These are phyloP conservation scores for Zelleria hepariella DNA, from an alignment of 2,888 invertebrate species.

Conservation along the genomic window DNA sequence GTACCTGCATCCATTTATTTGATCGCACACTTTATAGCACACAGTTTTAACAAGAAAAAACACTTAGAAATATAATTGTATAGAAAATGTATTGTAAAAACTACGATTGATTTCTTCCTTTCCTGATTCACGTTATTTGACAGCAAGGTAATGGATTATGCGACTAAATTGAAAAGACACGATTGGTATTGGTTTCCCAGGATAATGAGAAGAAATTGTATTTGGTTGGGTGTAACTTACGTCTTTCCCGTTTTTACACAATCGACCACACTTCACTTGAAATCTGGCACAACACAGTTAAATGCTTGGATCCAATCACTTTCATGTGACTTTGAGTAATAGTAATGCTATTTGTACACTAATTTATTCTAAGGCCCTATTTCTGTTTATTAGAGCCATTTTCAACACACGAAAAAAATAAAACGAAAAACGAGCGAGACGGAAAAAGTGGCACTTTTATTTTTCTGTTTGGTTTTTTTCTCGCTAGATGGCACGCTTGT, in stretches of 20 bases:
- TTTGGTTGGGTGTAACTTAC: constrained; percentile 59
- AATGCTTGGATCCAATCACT: constrained; percentile 2
- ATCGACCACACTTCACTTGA: constrained; percentile 63
- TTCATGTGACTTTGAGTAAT: constrained; percentile 23
- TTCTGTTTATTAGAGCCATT: constrained; percentile 41
- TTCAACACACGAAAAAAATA: constrained; percentile 46
- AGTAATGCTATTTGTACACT: neutral
- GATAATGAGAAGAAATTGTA: constrained; percentile 14
- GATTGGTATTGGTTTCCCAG: neutral
- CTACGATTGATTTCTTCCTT: constrained; percentile 43
- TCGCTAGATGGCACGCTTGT: neutral
- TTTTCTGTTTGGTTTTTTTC: neutral
- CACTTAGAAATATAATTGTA: constrained; percentile 40
- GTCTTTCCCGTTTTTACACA: constrained; percentile 62
- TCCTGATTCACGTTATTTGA: constrained; percentile 9
- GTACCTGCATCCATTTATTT: constrained; percentile 31
- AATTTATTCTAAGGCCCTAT: neutral
- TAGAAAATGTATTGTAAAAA: constrained; percentile 37
- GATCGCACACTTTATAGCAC: constrained; percentile 43
- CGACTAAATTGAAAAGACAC: constrained; percentile 28
- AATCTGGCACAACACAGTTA: constrained; percentile 38
- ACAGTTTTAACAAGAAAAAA: constrained; percentile 28
- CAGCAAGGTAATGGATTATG: constrained; percentile 25
- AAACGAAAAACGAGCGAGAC: constrained; percentile 25
- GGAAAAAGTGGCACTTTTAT: constrained; percentile 37